Base-by-base conservation (phyloP, 2,888 invertebrate genomes). In the Habrosyne pyritoides region DNA sequence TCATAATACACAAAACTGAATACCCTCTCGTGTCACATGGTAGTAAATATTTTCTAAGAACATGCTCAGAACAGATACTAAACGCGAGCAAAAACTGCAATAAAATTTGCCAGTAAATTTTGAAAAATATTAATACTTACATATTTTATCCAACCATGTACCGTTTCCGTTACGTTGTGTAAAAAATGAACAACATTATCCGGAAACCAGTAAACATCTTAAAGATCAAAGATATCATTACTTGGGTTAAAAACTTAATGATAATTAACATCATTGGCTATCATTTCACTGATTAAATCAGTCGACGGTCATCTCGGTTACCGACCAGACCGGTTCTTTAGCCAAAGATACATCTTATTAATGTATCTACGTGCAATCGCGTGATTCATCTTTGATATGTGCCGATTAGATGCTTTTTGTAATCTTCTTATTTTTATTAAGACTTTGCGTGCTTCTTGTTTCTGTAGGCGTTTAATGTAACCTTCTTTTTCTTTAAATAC, bases 281-380 rank as follows among this genome's bases (percentile, higher is more conserved):
- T 36, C 36, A 36, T 33, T 28, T 2, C 12, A 10, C 42, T 42
- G 42, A 42, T 42, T 42, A 18, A 8, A 42, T 42, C 42, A 18
- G 42, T 1, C 42, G n/a, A 12, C 6, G 18, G 42, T 42, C 42
- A 42, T 42, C 42, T 42, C 42, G n/a, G 42, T 42, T 42, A 8
- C 36, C 7, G 18, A 42, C 18, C 42, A 42, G 42, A 42, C 42
- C 18, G 42, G 42, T 42, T 42, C 42, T 8, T 18, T 12, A 42
- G 42, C 8, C n/a, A 14, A 42, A 8, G 7, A 4, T 18, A 18
- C 8, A 18, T 42, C 18, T 42, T 12, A 36, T 36, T 36, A 36
- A 42, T 42, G 42, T 42, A 42, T 42, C 42, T 42, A n/a, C 42
- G 42, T n/a, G 42, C 42, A n/a, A 42, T 42, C 42, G 42, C 42